These are phyloP conservation scores for Valencia hispanica DNA, from an alignment of 2,797 vertebrate genomes.

Conservation along the genomic window DNA sequence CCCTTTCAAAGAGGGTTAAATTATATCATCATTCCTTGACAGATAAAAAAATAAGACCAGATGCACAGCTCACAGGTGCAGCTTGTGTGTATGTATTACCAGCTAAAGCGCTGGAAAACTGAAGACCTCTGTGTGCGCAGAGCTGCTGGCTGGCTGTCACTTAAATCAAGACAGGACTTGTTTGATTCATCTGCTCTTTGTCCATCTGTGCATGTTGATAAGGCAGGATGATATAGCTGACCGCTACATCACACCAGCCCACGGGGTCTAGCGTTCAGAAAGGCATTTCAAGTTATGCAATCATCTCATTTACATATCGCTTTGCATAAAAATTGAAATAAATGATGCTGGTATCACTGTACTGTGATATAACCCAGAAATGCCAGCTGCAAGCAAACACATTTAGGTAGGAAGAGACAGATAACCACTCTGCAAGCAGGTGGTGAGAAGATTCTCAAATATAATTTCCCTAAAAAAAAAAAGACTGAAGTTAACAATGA, in stretches of 20 bases:
- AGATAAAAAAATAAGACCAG: conserved; percentile 30
- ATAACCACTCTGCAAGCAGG: conserved; percentile 25
- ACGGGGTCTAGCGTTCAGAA: conserved; percentile 57
- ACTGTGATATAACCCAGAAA: conserved; percentile 36
- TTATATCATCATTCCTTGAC: conserved; percentile 30
- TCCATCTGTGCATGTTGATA: conserved; percentile 43
- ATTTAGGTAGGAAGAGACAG: conserved; percentile 19
- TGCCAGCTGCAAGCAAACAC: conserved; percentile 38
- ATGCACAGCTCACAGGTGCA: conserved; percentile 6
- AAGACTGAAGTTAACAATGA: not conserved
- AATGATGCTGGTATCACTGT: conserved; percentile 24
- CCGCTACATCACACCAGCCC: conserved; percentile 67
- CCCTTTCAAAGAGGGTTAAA: conserved; percentile 42
- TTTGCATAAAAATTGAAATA: conserved; percentile 50
- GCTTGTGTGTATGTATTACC: conserved; percentile 23
- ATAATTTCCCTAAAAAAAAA: conserved; percentile 38
- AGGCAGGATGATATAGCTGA: conserved; percentile 54
- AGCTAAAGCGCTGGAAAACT: conserved; percentile 28
- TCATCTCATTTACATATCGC: conserved; percentile 51
- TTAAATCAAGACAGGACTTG: conserved; percentile 32
- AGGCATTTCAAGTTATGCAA: conserved; percentile 66
- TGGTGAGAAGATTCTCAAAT: conserved; percentile 24
- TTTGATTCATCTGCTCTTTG: conserved; percentile 20
- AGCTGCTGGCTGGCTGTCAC: conserved; percentile 57
- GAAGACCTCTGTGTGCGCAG: conserved; percentile 29